These are phyloP conservation scores for Cyprinodon diabolis DNA, from an alignment of 2,797 vertebrate species.

Conservation along the genomic window DNA sequence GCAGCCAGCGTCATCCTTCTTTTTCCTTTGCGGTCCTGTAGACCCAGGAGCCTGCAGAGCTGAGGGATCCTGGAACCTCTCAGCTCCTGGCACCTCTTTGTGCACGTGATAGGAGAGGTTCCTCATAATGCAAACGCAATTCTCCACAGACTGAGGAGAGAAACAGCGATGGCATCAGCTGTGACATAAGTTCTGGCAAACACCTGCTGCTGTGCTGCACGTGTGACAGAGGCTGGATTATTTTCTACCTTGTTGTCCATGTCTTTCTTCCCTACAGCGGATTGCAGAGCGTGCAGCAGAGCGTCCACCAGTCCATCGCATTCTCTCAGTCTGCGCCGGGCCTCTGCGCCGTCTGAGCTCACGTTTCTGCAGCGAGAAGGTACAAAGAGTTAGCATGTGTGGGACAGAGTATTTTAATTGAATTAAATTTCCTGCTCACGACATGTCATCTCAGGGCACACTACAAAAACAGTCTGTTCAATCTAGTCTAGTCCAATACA, in stretches of 20 bases:
- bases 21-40: constrained; percentile 89
- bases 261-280: constrained; percentile 96
- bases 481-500: no score
- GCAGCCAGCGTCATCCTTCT: constrained; percentile 95
- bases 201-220: neutral
- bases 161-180: neutral
- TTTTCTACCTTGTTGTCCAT: constrained; percentile 94
- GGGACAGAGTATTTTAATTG: neutral
- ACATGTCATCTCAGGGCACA: no score
- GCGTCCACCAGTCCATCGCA: constrained; percentile 96
- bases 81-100: constrained; percentile 97
- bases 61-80: constrained; percentile 90
- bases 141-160: constrained; percentile 91
- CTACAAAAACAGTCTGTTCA: no score
- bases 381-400: neutral
- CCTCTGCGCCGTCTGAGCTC: constrained; percentile 96
- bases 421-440: neutral
- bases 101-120: constrained; percentile 99
- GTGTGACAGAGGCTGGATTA: neutral
- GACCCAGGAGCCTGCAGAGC: constrained; percentile 78
- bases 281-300: constrained; percentile 93
- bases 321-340: constrained; percentile 91
- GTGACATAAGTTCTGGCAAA: neutral
- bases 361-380: constrained; percentile 86
- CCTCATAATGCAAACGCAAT: constrained; percentile 98